These are phyloP conservation scores for Atta colombica DNA, from an alignment of 1,140 invertebrate genomes.

Conservation along the genomic window DNA sequence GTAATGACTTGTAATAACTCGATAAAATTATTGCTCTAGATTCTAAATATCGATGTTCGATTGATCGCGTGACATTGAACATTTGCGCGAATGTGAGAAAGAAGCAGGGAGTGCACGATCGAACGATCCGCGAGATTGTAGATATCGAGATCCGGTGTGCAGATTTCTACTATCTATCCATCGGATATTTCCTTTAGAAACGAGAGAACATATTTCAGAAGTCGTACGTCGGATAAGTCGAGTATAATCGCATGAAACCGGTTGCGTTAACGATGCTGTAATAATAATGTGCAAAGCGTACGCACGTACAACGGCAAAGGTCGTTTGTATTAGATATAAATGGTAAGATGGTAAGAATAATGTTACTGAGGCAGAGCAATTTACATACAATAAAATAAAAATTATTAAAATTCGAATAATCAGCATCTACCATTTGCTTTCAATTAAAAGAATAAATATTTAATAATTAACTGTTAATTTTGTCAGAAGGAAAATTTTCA, in stretches of 20 bases:
- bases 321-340: conserved; percentile 38
- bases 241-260: conserved; percentile 68
- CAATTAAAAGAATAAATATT: not conserved
- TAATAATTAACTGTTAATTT: not conserved
- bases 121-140: conserved; percentile 24
- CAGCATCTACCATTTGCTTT: not conserved
- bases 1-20: not conserved
- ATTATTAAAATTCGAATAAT: not conserved
- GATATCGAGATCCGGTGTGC: conserved; percentile 39
- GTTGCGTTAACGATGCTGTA: conserved; percentile 62
- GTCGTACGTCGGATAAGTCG: conserved; percentile 30
- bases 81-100: conserved; percentile 30
- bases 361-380: not conserved
- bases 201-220: conserved; percentile 37
- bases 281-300: conserved; percentile 60
- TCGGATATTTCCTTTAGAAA: conserved; percentile 58
- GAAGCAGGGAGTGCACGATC: not conserved
- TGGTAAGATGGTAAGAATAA: conserved; percentile 25
- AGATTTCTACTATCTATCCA: conserved; percentile 50
- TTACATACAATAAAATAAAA: not conserved
- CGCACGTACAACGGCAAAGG: conserved; percentile 51
- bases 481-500: not conserved
- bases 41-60: conserved; percentile 38
- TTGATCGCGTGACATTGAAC: conserved; percentile 33
- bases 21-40: conserved; percentile 20